A percentile compares a stretch with the other conserved stretches of the same genome.
These are phyloP conservation scores for Bucco capensis DNA, from an alignment of 2,113 vertebrate species.

Conservation along the genomic window DNA sequence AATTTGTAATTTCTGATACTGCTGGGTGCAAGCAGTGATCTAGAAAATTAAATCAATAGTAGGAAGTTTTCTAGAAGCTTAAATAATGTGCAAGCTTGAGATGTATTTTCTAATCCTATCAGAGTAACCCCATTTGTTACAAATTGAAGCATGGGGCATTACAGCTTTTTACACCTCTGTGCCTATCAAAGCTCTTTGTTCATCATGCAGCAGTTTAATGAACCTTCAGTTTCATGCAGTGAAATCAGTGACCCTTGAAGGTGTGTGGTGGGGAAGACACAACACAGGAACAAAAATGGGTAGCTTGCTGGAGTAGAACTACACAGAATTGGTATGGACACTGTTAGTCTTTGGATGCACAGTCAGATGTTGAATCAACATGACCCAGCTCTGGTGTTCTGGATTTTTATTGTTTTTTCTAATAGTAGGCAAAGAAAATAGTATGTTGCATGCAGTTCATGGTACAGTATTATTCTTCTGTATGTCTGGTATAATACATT, in stretches of 20 bases:
- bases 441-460: background rate
- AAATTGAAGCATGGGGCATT: background rate
- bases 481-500: background rate
- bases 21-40: slow-evolving; percentile 19
- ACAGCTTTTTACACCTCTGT: background rate
- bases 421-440: background rate
- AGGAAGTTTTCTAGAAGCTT: slow-evolving; percentile 16
- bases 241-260: background rate
- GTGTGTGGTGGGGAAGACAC: background rate
- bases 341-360: background rate
- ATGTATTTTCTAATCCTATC: slow-evolving; percentile 49
- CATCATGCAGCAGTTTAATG: background rate
- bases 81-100: background rate
- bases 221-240: background rate
- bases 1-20: background rate
- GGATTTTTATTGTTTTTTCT: background rate
- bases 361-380: background rate
- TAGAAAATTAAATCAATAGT: slow-evolving; percentile 43
- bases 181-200: background rate
- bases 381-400: background rate
- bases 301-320: background rate
- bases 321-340: background rate
- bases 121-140: slow-evolving; percentile 14
- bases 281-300: background rate
- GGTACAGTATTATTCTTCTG: background rate